These are phyloP conservation scores for Sebastes matsubarae DNA, from an alignment of 2,797 vertebrate species.

Conservation along the genomic window DNA sequence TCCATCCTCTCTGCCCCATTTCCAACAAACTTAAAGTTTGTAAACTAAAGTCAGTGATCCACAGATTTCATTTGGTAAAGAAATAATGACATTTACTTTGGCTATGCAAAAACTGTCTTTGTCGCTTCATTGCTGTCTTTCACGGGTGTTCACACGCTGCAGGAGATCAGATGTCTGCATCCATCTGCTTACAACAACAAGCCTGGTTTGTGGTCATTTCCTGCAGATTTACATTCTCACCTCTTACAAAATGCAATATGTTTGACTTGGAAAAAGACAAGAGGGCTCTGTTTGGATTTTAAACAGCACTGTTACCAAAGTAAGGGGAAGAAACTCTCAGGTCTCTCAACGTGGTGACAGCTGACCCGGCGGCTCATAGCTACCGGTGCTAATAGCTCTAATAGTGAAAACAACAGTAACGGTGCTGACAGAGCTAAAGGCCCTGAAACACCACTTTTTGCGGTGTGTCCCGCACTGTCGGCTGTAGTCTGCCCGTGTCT, in stretches of 20 bases:
- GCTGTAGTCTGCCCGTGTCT: no score
- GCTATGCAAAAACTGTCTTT: not conserved
- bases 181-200: slow-evolving; percentile 53
- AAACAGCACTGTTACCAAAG: not conserved
- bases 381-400: no score
- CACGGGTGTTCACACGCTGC: slow-evolving; percentile 34
- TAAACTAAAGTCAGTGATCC: not conserved
- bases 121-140: slow-evolving; percentile 9
- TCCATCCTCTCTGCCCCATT: no score
- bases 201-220: slow-evolving; percentile 20
- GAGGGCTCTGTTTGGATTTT: not conserved
- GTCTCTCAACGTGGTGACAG: no score
- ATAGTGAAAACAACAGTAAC: no score
- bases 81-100: not conserved
- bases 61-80: not conserved
- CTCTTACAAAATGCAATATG: not conserved
- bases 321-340: not conserved
- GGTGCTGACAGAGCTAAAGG: no score
- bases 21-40: no score
- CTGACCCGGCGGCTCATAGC: no score
- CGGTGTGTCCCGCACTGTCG: no score
- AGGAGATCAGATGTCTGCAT: slow-evolving; percentile 48
- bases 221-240: slow-evolving; percentile 30
- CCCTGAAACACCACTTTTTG: no score
- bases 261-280: not conserved